Evolutionary conservation across 2,797 vertebrate species (phyloP), one percentile per base, ranked within the genome.

Genomic region (Aselliscus stoliczkanus): DNA sequence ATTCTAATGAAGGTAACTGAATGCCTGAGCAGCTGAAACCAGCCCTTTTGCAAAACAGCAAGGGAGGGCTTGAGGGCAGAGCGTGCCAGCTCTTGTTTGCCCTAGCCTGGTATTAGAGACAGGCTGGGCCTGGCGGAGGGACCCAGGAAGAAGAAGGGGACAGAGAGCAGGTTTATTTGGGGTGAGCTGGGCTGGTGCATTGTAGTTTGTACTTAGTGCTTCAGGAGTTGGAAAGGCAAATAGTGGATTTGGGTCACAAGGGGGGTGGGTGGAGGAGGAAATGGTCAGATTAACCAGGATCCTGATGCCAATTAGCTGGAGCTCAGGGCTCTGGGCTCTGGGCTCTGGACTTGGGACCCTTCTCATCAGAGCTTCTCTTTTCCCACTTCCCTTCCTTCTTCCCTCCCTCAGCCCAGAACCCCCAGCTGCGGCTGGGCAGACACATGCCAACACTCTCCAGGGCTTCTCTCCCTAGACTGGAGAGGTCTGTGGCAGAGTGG

Each of bases 1-100:
- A 96, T 97, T 97, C 96, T 97, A 97, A 96, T 96, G 92, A 98
- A 97, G 95, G 96, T 94, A 96, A 95, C 94, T 89, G 87, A 96
- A 97, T 94, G 89, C 97, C 88, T 11, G 9, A 75, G 88, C 79
- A 21, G 69, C 96, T 44, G 15, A 94, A 85, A 94, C 79, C 7
- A 21, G 90, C 86, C 94, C 69, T 93, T 54, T 95, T 89, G 81
- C 88, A 93, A 65, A 96, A 72, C 31, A 37, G 77, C 90, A n/a
- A 76, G 80, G 96, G 96, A 90, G 87, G 93, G 72, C 94, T 23
- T 1, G 1, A 87, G 47, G 88, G 79, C 21, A 81, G 25, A 56
- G 62, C 3, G 2, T 67, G 96, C 95, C 96, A 92, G 95, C 85
- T 64, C 93, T 96, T 94, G 69, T 96, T 96, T 29, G 58, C 88